Percentiles rank a stretch among this genome's conserved stretches.
Conservation (phyloP, 1,140 invertebrate species). For the Pseudachorutes palmiensis region DNA sequence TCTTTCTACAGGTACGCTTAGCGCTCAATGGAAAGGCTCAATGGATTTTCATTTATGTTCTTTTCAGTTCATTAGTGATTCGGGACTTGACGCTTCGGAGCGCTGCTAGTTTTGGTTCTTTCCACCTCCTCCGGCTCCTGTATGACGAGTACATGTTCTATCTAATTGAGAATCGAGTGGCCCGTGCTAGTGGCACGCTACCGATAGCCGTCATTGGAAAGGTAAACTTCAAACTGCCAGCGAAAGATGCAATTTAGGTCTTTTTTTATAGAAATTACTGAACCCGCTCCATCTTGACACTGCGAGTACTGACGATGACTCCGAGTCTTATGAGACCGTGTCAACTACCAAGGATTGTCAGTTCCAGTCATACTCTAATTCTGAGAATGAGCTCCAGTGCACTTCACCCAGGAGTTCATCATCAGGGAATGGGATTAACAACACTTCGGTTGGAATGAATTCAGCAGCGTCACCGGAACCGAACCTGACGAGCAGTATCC, state of each 20-base stretch:
- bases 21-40: not conserved
- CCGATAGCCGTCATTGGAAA: conserved; percentile 90
- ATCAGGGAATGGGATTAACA: not conserved
- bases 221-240: conserved; percentile 4
- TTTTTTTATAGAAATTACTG: not conserved
- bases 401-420: not conserved
- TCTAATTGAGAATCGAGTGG: conserved; percentile 93
- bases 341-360: not conserved
- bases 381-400: not conserved
- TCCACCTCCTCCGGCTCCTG: conserved; percentile 92
- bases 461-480: too few relatives aligned
- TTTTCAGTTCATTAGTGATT: conserved; percentile 72
- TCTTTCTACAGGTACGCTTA: conserved; percentile 84
- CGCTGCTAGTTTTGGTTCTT: conserved; percentile 96
- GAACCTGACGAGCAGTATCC: too few relatives aligned
- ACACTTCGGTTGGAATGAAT: not conserved
- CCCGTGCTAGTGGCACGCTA: conserved; percentile 76
- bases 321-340: conserved; percentile 1
- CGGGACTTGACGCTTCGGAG: conserved; percentile 82
- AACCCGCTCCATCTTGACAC: not conserved
- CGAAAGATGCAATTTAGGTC: too few relatives aligned
- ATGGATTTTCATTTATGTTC: not conserved
- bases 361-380: conserved; percentile 3
- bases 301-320: conserved; percentile 1
- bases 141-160: conserved; percentile 99